Evolutionary conservation across 1,140 invertebrate genomes (phyloP).

Genomic region (Bactericera cockerelli): DNA sequence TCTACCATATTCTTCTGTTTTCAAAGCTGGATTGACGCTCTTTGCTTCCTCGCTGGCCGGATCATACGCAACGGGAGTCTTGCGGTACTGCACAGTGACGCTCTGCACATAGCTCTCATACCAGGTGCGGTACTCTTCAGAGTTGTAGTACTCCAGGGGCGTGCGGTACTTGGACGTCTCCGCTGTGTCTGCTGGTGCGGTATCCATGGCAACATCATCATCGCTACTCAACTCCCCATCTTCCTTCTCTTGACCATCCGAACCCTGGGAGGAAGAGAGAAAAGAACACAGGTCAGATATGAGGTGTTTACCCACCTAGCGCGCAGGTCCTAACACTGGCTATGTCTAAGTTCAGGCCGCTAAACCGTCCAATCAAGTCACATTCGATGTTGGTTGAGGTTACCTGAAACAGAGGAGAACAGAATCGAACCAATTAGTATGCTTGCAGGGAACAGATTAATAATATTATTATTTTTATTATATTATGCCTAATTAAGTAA

Average conservation of each 20-base stretch:
- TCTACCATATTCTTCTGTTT: slow-evolving; percentile 6
- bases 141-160: neutral
- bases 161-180: neutral
- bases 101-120: neutral
- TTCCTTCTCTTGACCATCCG: neutral
- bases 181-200: neutral
- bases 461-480: too few species aligned
- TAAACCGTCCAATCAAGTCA: slow-evolving; percentile 7
- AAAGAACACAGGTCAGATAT: too few species aligned
- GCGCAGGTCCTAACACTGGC: slow-evolving; percentile 29
- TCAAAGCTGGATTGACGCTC: neutral
- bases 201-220: neutral
- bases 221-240: neutral
- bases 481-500: too few species aligned
- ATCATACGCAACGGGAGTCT: slow-evolving; percentile 2
- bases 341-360: neutral
- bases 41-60: slow-evolving; percentile 5
- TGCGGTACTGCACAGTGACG: neutral
- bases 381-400: neutral
- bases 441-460: too few species aligned
- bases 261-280: too few species aligned
- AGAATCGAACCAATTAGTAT: too few species aligned
- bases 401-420: too few species aligned
- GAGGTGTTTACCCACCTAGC: slow-evolving; percentile 36
- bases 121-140: neutral